These are phyloP conservation scores for Agrilus planipennis DNA, from an alignment of 1,140 invertebrate species.

Conservation along the genomic window DNA sequence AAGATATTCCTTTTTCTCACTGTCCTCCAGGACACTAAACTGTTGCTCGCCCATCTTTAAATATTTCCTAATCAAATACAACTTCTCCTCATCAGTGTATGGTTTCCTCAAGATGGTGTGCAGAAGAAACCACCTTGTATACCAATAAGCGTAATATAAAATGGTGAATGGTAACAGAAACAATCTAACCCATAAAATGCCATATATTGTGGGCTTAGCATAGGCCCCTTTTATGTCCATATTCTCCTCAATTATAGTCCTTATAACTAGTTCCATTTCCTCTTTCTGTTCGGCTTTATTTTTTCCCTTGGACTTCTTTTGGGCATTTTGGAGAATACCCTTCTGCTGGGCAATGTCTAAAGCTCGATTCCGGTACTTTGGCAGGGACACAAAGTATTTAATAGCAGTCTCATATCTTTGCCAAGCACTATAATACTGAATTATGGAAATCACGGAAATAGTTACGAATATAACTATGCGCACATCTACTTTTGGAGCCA, in stretches of 20 bases:
- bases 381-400: conserved; percentile 72
- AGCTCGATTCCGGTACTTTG: conserved; percentile 77
- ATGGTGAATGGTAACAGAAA: conserved; percentile 65
- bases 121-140: conserved; percentile 66
- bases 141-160: conserved; percentile 57
- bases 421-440: conserved; percentile 70
- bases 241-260: conserved; percentile 74
- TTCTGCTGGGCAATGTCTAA: conserved; percentile 70
- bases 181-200: conserved; percentile 75
- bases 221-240: conserved; percentile 87
- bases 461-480: conserved; percentile 72
- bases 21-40: conserved; percentile 59
- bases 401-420: conserved; percentile 73
- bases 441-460: conserved; percentile 70
- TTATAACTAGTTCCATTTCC: conserved; percentile 59
- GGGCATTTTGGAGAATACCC: conserved; percentile 42
- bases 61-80: conserved; percentile 69
- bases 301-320: conserved; percentile 42
- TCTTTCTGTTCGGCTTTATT: conserved; percentile 66
- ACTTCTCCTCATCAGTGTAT: conserved; percentile 70
- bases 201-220: conserved; percentile 60
- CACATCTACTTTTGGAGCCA: conserved; percentile 84
- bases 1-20: conserved; percentile 62
- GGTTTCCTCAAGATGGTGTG: conserved; percentile 62
- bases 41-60: conserved; percentile 58